A percentile compares a stretch with the other conserved stretches of the same genome.
These are phyloP conservation scores for Drosophila pseudotakahashii DNA, from an alignment of 2,888 invertebrate genomes.

Conservation along the genomic window DNA sequence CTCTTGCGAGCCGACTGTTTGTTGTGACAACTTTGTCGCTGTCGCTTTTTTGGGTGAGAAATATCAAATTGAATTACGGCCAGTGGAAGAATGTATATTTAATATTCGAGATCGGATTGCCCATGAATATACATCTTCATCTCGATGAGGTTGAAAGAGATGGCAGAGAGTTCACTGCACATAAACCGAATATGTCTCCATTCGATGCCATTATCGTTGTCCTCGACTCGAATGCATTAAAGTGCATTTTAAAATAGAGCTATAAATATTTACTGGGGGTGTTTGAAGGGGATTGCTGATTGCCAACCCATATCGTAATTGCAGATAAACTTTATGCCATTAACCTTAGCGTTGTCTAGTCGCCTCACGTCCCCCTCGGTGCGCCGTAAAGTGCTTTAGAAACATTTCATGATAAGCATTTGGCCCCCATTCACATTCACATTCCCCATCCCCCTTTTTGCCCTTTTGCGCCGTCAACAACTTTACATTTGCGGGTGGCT, in stretches of 20 bases:
- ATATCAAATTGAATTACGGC: conserved; percentile 66
- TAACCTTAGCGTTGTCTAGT: conserved; percentile 71
- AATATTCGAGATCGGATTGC: conserved; percentile 15
- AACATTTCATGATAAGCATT: conserved; percentile 68
- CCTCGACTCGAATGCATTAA: conserved; percentile 47
- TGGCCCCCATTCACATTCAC: background rate
- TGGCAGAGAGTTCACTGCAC: conserved; percentile 11
- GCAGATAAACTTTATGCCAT: conserved; percentile 79
- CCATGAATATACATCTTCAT: background rate
- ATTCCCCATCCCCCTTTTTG: too few relatives aligned
- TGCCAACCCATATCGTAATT: conserved; percentile 74
- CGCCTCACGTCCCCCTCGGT: conserved; percentile 21
- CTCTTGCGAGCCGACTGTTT: conserved; percentile 53
- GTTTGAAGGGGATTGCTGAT: conserved; percentile 42
- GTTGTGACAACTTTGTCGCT: conserved; percentile 60
- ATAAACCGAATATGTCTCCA: conserved; percentile 33
- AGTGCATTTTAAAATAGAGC: conserved; percentile 73
- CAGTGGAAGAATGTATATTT: conserved; percentile 44
- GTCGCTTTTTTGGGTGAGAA: conserved; percentile 7
- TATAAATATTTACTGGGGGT: conserved; percentile 70
- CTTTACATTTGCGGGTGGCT: conserved; percentile 49
- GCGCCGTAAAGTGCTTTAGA: conserved; percentile 69
- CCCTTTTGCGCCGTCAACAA: conserved; percentile 51
- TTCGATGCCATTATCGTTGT: conserved; percentile 33
- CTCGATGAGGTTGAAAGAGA: background rate